Evolutionary conservation across 2,797 vertebrate genomes (phyloP), one percentile per base, ranked within the genome.

Genomic region (Taeniopygia guttata): DNA sequence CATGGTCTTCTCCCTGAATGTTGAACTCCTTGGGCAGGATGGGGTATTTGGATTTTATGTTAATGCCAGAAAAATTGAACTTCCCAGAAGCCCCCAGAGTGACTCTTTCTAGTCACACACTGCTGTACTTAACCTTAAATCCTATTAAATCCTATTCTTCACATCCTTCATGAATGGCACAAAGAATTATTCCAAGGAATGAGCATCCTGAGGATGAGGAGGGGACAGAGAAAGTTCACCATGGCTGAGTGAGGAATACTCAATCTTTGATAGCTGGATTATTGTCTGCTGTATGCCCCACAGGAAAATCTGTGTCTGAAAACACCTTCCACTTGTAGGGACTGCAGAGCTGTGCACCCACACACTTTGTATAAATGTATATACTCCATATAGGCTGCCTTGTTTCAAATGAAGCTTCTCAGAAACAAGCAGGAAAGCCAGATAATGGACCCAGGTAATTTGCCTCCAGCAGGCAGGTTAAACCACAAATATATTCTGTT

Each of bases 291-390:
- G 4, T 18, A 2, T 4, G 8, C 10, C 18, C 32, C 16, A 6
- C 10, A 45, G 68, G 60, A 49, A 18, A 20, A 74, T 19, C 40
- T 36, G 18, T 9, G 32, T 7, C 79, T 77, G 45, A 20, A 85
- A 91, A 56, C 59, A n/a, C n/a, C 55, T 76, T 42, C 36, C 19
- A 9, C 26, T 23, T 8, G 21, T 0, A 29, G 55, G 84, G 36
- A 26, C 11, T 68, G 48, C 42, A 64, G 67, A 82, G n/a, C 12
- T 68, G 22, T 6, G 38, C 29, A 22, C 29, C 66, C 26, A 52
- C 58, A 8, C 14, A 0, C 2, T 0, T 3, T 21, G 38, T 2
- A 16, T 4, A 46, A 49, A 69, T 10, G 5, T 17, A 16, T 16
- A 5, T 2, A 9, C 6, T 48, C 15, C 16, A 45, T 2, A 4